Evolutionary conservation across 2,113 vertebrate genomes (phyloP).

Genomic region (Callorhinus ursinus): DNA sequence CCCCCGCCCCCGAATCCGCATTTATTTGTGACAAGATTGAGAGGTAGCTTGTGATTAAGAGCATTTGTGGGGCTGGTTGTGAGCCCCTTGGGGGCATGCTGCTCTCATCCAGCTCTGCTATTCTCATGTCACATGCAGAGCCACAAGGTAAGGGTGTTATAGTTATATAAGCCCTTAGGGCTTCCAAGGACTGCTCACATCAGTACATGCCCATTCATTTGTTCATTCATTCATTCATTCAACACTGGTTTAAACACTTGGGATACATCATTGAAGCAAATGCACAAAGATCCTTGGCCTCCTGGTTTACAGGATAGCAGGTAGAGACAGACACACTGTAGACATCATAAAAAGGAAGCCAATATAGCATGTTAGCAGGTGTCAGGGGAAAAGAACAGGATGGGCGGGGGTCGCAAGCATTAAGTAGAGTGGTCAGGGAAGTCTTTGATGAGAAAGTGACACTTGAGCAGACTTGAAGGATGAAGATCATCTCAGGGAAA

Average conservation of each 20-base stretch:
- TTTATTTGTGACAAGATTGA: constrained; percentile 4
- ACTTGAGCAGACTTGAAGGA: not conserved
- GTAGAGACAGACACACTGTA: not conserved
- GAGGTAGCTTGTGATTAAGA: not conserved
- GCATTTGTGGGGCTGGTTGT: not conserved
- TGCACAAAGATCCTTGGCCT: not conserved
- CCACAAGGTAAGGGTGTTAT: not conserved
- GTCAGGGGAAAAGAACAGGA: not conserved
- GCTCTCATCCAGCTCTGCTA: not conserved
- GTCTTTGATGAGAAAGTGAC: not conserved
- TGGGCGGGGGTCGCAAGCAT: not conserved
- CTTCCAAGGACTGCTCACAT: not conserved
- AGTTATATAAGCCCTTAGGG: not conserved
- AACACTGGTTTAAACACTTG: not conserved
- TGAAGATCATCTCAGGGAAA: not conserved
- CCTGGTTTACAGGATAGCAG: not conserved
- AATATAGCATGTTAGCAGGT: not conserved
- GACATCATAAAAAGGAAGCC: not conserved
- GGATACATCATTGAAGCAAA: not conserved
- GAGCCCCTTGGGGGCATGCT: not conserved
- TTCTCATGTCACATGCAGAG: not conserved
- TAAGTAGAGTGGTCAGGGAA: not conserved
- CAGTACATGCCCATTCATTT: not conserved
- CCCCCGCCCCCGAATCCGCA: not conserved
- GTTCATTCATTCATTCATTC: not conserved